Percentiles rank a stretch among this genome's conserved stretches.
phyloP scores from a whole-genome alignment of 2,797 vertebrate genomes.

The Holocentrus rufus region DNA sequence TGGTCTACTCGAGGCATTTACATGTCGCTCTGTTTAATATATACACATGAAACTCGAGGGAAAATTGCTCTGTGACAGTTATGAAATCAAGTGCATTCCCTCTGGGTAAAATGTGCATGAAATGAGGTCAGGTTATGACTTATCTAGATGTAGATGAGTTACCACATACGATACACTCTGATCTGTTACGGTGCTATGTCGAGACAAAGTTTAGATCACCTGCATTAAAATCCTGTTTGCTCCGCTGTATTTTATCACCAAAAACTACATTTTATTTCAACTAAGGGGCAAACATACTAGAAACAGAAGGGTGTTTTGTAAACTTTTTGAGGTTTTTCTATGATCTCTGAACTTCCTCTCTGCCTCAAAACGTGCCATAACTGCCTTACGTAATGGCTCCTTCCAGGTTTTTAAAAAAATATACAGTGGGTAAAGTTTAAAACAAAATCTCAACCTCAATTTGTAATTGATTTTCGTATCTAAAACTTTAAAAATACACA shows the following conservation, averaged over 20 bases:
- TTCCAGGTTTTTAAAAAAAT: too few species aligned
- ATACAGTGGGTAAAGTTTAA: background rate
- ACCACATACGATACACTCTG: constrained; percentile 21
- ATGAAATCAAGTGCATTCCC: constrained; percentile 70
- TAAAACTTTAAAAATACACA: too few species aligned
- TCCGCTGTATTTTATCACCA: constrained; percentile 3
- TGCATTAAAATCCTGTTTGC: background rate
- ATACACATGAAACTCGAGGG: constrained; percentile 28
- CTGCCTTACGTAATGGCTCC: background rate
- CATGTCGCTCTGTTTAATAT: constrained; percentile 28
- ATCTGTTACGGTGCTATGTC: constrained; percentile 1
- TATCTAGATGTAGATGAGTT: constrained; percentile 56
- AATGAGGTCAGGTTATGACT: constrained; percentile 58
- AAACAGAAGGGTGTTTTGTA: background rate
- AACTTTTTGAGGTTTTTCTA: background rate
- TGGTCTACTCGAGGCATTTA: constrained; percentile 24
- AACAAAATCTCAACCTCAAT: background rate
- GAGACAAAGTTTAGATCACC: background rate
- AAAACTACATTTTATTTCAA: background rate
- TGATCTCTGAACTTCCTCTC: background rate
- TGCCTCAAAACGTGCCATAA: background rate
- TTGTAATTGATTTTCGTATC: background rate
- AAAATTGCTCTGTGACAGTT: constrained; percentile 43
- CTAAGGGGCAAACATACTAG: background rate
- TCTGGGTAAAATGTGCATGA: constrained; percentile 27